Conservation (phyloP, 2,888 invertebrate species). For the Silvanus unidentatus region DNA sequence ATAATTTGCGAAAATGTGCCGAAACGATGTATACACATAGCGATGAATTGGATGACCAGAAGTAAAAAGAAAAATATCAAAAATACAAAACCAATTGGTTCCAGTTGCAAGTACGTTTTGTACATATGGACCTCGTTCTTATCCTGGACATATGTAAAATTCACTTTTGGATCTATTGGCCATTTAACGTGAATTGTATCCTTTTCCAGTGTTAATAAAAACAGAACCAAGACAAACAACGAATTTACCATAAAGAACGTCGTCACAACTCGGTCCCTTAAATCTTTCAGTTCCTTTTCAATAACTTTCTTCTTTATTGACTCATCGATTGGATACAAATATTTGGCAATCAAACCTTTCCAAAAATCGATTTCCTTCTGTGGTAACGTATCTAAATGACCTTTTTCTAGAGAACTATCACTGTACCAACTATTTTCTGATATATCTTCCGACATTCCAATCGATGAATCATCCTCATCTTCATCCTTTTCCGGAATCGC, state of each 20-base stretch:
- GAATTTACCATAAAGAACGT: conserved; percentile 73
- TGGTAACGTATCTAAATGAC: conserved; percentile 60
- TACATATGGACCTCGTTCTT: conserved; percentile 49
- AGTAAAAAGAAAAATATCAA: conserved; percentile 66
- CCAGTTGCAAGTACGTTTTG: conserved; percentile 58
- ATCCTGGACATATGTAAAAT: conserved; percentile 38
- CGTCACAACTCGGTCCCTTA: conserved; percentile 63
- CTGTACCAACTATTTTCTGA: conserved; percentile 57
- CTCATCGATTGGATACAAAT: conserved; percentile 67
- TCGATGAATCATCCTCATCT: conserved; percentile 40
- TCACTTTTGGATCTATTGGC: conserved; percentile 56
- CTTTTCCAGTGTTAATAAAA: conserved; percentile 67
- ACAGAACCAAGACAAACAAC: conserved; percentile 67
- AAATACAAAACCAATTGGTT: conserved; percentile 71
- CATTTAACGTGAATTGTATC: conserved; percentile 62
- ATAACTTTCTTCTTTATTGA: conserved; percentile 52
- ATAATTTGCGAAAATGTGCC: conserved; percentile 69
- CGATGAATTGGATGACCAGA: conserved; percentile 64
- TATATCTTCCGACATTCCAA: conserved; percentile 49
- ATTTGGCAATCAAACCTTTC: conserved; percentile 68
- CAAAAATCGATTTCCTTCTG: conserved; percentile 69
- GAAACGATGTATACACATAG: conserved; percentile 71
- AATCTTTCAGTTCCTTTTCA: conserved; percentile 51
- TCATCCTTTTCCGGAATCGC: not conserved
- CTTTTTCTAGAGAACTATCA: conserved; percentile 59